These are phyloP conservation scores for Ligdia adustata DNA, from an alignment of 2,888 invertebrate genomes.

Conservation along the genomic window DNA sequence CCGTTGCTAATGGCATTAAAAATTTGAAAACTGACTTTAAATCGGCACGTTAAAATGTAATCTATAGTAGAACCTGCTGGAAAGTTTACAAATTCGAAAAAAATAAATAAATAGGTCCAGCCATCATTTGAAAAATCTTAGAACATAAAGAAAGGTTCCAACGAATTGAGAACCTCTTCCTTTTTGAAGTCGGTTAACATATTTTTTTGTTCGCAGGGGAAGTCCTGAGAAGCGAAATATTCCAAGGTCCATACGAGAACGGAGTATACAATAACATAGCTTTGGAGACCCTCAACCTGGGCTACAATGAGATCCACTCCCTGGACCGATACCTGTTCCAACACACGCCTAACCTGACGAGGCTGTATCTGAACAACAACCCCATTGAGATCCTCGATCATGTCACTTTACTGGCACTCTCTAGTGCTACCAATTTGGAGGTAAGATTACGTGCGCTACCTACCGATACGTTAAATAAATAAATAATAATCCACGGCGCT, in stretches of 20 bases:
- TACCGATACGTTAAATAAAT: too few species aligned
- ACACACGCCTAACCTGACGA: slow-evolving; percentile 85
- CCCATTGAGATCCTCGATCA: slow-evolving; percentile 84
- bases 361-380: slow-evolving; percentile 85
- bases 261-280: slow-evolving; percentile 83
- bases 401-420: slow-evolving; percentile 83
- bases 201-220: slow-evolving; percentile 79
- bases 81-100: too few species aligned
- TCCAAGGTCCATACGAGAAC: slow-evolving; percentile 86
- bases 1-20: too few species aligned
- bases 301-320: slow-evolving; percentile 86
- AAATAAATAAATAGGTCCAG: too few species aligned
- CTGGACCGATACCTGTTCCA: slow-evolving; percentile 85
- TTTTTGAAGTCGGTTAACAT: too few species aligned
- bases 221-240: slow-evolving; percentile 85
- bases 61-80: too few species aligned
- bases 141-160: too few species aligned
- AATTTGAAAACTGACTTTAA: too few species aligned
- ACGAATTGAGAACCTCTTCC: too few species aligned
- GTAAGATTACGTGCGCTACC: slow-evolving; percentile 62
- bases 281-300: slow-evolving; percentile 85
- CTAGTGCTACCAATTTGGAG: slow-evolving; percentile 80
- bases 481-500: too few species aligned
- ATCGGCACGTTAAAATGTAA: too few species aligned
- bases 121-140: too few species aligned